Conservation (phyloP, 2,113 vertebrate species). For the Proteles cristata region DNA sequence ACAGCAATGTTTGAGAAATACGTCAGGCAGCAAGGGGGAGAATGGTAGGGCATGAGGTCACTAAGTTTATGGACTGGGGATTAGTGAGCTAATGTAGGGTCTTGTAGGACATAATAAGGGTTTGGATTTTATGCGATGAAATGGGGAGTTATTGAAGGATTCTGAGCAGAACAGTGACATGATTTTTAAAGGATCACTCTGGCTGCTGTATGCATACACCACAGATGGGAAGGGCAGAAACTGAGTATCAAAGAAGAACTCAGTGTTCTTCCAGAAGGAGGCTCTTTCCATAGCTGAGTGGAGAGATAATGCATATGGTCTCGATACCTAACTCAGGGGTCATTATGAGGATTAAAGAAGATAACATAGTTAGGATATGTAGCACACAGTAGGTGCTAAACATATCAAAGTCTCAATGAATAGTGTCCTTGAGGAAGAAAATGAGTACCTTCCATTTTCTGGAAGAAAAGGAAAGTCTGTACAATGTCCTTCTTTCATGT, state of each 20-base stretch:
- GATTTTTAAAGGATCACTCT: background rate
- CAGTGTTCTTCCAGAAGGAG: background rate
- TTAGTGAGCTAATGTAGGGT: background rate
- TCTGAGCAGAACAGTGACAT: background rate
- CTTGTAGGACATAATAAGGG: background rate
- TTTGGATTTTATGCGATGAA: slow-evolving; percentile 31
- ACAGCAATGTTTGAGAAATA: background rate
- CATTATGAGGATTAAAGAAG: background rate
- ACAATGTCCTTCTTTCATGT: background rate
- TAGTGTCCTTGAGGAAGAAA: background rate
- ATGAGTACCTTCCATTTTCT: background rate
- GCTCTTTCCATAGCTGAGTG: background rate
- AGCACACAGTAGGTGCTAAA: background rate
- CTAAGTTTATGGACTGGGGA: background rate
- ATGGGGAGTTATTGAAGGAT: background rate
- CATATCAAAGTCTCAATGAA: background rate
- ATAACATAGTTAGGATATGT: background rate
- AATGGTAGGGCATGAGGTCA: background rate
- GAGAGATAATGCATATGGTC: background rate
- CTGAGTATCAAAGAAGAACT: background rate
- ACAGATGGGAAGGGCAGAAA: background rate
- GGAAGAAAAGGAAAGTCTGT: background rate
- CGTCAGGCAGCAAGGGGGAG: background rate
- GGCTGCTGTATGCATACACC: background rate
- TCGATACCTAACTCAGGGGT: background rate